Conservation (phyloP, 2,888 invertebrate species). For the Polydrusus cervinus region DNA sequence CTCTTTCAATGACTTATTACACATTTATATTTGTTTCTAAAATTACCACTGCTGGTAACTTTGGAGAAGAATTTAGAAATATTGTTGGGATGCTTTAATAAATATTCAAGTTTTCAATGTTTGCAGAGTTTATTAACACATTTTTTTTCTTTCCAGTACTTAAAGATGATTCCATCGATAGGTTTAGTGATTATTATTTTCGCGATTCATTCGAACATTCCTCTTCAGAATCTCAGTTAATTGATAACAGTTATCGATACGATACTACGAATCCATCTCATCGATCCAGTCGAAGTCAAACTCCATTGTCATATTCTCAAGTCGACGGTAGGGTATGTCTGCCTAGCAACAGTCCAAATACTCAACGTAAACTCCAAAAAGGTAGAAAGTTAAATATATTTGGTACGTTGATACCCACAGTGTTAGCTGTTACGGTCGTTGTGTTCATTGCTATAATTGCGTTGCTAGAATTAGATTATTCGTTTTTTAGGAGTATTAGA, state of each 20-base stretch:
- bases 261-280: conserved; percentile 70
- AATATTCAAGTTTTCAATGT: not conserved
- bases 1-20: no score
- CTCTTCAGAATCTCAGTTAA: conserved; percentile 83
- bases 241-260: conserved; percentile 71
- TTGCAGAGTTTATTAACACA: not conserved
- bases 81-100: no score
- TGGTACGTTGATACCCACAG: conserved; percentile 85
- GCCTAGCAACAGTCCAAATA: conserved; percentile 60
- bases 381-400: conserved; percentile 77
- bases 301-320: conserved; percentile 70
- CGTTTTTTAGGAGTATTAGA: conserved; percentile 79
- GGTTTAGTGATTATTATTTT: conserved; percentile 80
- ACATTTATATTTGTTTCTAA: no score
- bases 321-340: conserved; percentile 68
- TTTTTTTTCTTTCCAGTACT: conserved; percentile 63
- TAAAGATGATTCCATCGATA: conserved; percentile 71
- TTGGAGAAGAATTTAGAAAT: no score
- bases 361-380: conserved; percentile 60
- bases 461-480: conserved; percentile 86
- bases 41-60: no score
- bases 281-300: conserved; percentile 72
- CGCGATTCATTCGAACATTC: conserved; percentile 87
- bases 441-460: conserved; percentile 81
- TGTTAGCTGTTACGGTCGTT: conserved; percentile 82